Conservation (phyloP, 2,888 invertebrate genomes). For the Ommatoiulus sabulosus region DNA sequence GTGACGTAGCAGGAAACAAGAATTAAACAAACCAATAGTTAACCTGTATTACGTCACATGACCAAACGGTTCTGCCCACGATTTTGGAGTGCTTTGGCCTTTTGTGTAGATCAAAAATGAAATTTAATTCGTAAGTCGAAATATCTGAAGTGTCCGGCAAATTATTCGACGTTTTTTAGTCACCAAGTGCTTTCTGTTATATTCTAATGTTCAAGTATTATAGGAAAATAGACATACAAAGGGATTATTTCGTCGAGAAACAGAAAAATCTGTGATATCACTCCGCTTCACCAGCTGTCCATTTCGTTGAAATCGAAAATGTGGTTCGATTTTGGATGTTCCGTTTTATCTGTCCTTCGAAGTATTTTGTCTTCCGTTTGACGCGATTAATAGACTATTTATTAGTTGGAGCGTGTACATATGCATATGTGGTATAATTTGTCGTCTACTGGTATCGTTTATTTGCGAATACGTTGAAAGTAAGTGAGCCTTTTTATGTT, state of each 20-base stretch:
- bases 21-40: not conserved
- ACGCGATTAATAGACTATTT: slow-evolving; percentile 16
- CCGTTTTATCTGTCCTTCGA: not conserved
- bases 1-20: not conserved
- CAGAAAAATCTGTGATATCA: not conserved
- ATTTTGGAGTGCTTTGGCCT: slow-evolving; percentile 39
- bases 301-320: slow-evolving; percentile 39
- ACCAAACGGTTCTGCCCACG: slow-evolving; percentile 28
- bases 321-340: slow-evolving; percentile 36
- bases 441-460: not conserved
- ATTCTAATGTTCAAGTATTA: not conserved
- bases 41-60: not conserved
- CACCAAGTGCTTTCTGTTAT: not conserved
- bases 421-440: not conserved
- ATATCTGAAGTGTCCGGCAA: not conserved
- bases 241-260: slow-evolving; percentile 1
- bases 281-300: slow-evolving; percentile 22
- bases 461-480: not conserved
- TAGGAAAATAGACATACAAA: not conserved
- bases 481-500: slow-evolving; percentile 8
- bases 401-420: slow-evolving; percentile 14
- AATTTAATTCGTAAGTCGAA: not conserved
- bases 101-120: slow-evolving; percentile 4
- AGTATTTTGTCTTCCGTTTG: slow-evolving; percentile 4
- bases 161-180: not conserved